A percentile compares a stretch with the other conserved stretches of the same genome.
These are phyloP conservation scores for Laterallus jamaicensis DNA, from an alignment of 2,113 vertebrate species.

Conservation along the genomic window DNA sequence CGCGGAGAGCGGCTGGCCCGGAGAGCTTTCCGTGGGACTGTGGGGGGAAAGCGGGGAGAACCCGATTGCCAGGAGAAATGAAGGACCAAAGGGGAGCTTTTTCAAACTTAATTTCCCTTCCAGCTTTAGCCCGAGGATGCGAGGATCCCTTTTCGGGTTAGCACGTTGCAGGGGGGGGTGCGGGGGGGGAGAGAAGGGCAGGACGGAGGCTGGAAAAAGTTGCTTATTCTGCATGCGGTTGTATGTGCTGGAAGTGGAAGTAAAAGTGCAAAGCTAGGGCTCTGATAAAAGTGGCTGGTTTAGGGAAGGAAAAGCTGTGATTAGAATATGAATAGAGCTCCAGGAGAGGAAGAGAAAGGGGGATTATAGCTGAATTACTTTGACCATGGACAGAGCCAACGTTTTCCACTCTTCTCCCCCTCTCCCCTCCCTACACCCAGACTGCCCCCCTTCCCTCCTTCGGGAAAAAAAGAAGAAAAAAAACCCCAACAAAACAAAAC, in stretches of 20 bases:
- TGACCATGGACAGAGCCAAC: conserved; percentile 90
- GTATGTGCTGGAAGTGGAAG: conserved; percentile 79
- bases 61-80: not conserved
- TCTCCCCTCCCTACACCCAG: conserved; percentile 38
- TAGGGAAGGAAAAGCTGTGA: conserved; percentile 98
- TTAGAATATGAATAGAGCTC: conserved; percentile 99
- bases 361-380: conserved; percentile 97
- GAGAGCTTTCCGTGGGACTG: not conserved
- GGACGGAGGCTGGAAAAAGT: conserved; percentile 19
- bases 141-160: not conserved
- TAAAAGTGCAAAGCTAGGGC: conserved; percentile 90
- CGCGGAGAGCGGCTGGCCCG: not conserved
- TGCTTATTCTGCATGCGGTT: conserved; percentile 58
- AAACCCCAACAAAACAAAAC: not conserved
- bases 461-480: not conserved
- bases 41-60: not conserved
- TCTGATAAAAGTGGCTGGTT: conserved; percentile 93
- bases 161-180: not conserved
- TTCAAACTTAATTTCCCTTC: not conserved
- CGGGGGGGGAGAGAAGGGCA: not conserved
- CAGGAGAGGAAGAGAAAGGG: conserved; percentile 94
- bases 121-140: not conserved
- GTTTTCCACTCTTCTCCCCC: conserved; percentile 70
- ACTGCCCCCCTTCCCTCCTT: not conserved
- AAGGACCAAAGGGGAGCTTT: not conserved